Evolutionary conservation across 2,797 vertebrate genomes (phyloP), one percentile per base, ranked within the genome.

Genomic region (Halcyon badia): DNA sequence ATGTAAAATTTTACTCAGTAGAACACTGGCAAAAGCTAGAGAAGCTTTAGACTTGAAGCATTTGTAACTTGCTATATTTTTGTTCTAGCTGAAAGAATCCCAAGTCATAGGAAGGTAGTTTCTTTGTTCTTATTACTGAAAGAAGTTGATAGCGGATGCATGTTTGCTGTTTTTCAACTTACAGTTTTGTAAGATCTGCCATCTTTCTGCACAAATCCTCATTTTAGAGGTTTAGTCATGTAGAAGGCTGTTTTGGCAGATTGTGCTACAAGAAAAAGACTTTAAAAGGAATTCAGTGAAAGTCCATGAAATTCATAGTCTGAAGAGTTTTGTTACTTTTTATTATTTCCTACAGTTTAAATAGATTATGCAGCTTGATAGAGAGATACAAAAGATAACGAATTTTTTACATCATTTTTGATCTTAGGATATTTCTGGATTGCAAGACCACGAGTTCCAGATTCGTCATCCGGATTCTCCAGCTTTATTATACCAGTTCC

Each of bases 391-490:
- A 75, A 70, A 77, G 2, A 33, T 7, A 44, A 44, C 0, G 2
- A 2, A 2, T 8, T 26, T 13, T 37, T 60, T 61, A 49, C 11
- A 13, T 66, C 90, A 75, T 49, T 96, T 86, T 92, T 93, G 46
- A 31, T 42, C 12, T 70, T 89, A 99, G 99, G 99, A 99, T 97
- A 99, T 99, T 96, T 99, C 99, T 88, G 99, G 99, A 82, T 98
- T 99, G 89, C 99, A 99, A 97, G 99, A 99, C 95, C 99, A 99
- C 5, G 99, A 99, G 97, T 99, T 99, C 97, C 99, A 99, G 96
- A 99, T 99, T 73, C 98, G 99, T 80, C 99, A 99, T 90, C 99
- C 99, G 2, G 99, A 99, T 92, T 98, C 99, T 68, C 99, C 99
- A 28, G 98, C 99, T 78, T 97, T 99, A 28, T 98, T 99, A 46